Evolutionary conservation across 2,888 invertebrate genomes (phyloP), one percentile per base, ranked within the genome.

Genomic region (Erannis defoliaria): DNA sequence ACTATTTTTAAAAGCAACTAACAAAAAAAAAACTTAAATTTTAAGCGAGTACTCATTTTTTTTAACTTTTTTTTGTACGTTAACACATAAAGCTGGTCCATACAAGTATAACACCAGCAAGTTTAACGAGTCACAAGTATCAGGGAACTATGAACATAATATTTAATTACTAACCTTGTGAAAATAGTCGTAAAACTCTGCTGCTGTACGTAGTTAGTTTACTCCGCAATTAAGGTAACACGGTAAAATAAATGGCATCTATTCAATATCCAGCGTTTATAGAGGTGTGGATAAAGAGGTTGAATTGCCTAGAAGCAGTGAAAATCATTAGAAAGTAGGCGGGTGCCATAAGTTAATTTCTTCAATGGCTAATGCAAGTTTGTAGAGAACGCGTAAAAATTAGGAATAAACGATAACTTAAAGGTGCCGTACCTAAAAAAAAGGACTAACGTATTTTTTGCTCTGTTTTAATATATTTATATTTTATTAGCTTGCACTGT

Each of bases 191-290:
- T 38, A 38, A 35, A 51, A 29, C 29, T n/a, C n/a, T 23, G 16
- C 14, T 38, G 23, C 19, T 35, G 35, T 23, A 31, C 38, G 29
- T 49, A 14, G 18, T 38, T 31, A 18, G 42, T 35, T 49, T 51
- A 18, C 51, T 51, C 8, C 29, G 51, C 42, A 40, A 57, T 43
- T 58, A 51, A 58, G 58, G 58, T 58, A 46, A 58, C 58, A 45
- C 50, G 51, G 53, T 59, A 59, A 58, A 45, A 43, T 53, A 10
- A 21, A 43, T 33, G 16, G 12, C n/a, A 6, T n/a, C 19, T 26
- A 29, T 54, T 19, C 33, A 54, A 49, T 19, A 42, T 1, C 0
- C 12, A 10, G 26, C 26, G 40, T 54, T 55, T 60, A 55, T 49
- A 19, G 16, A 31, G 1, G 26, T 35, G 12, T 43, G 26, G 12